Conservation (phyloP, 2,888 invertebrate species). For the Thera obeliscata region DNA sequence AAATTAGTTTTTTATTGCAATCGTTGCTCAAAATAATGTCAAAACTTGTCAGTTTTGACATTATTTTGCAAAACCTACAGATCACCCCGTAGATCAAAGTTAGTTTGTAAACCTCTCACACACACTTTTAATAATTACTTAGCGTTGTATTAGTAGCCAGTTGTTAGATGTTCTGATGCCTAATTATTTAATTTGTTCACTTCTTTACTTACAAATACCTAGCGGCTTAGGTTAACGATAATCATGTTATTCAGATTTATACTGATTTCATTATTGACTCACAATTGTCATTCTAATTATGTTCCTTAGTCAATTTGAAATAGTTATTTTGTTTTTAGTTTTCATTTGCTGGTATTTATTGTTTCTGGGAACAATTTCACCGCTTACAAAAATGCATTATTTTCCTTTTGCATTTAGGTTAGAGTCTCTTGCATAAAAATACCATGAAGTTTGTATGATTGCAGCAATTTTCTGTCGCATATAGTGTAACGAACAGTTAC, state of each 20-base stretch:
- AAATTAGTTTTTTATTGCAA: too few species aligned
- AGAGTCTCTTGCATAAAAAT: conserved; percentile 22
- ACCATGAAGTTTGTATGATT: conserved; percentile 49
- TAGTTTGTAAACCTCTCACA: too few species aligned
- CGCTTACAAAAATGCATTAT: too few species aligned
- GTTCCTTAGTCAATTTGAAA: too few species aligned
- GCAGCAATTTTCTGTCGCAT: conserved; percentile 52
- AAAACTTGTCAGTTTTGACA: too few species aligned
- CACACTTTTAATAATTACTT: conserved; percentile 53
- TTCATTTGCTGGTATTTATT: too few species aligned
- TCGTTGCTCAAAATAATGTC: too few species aligned
- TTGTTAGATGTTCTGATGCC: conserved; percentile 32
- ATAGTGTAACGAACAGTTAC: conserved; percentile 56
- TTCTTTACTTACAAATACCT: conserved; percentile 12
- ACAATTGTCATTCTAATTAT: too few species aligned
- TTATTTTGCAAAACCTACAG: too few species aligned
- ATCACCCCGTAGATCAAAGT: conserved; percentile 30
- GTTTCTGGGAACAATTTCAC: too few species aligned
- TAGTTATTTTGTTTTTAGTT: too few species aligned
- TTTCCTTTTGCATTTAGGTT: neutral
- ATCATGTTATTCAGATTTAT: neutral
- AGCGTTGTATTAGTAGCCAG: conserved; percentile 43
- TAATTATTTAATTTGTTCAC: conserved; percentile 33
- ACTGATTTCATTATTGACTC: neutral
- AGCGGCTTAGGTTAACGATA: neutral